Evolutionary conservation across 2,888 invertebrate species (phyloP).

Genomic region (Cheilosia scutellata): DNA sequence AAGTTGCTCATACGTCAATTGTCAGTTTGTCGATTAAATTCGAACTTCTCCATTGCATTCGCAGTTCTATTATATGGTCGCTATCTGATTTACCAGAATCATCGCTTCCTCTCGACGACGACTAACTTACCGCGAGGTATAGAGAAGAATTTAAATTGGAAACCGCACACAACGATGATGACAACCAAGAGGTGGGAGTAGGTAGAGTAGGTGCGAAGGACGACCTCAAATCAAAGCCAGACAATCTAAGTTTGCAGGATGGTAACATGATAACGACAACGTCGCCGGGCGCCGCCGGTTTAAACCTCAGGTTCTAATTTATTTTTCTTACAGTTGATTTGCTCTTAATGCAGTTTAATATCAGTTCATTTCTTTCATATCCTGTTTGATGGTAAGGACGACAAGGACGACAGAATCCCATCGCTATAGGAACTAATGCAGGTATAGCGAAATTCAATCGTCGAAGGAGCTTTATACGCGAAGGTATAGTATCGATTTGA

Average conservation of each 20-base stretch:
- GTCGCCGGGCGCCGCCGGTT: slow-evolving; percentile 13
- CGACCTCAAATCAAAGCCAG: slow-evolving; percentile 56
- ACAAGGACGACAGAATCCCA: slow-evolving; percentile 56
- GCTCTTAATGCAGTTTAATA: slow-evolving; percentile 72
- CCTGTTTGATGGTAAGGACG: slow-evolving; percentile 43
- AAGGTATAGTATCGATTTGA: slow-evolving; percentile 51
- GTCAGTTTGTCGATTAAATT: slow-evolving; percentile 63
- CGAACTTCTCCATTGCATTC: slow-evolving; percentile 41
- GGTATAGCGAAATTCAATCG: slow-evolving; percentile 49
- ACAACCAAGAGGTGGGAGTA: neutral
- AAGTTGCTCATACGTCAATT: slow-evolving; percentile 47
- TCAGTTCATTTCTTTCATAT: slow-evolving; percentile 72
- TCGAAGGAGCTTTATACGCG: neutral
- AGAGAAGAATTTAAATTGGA: slow-evolving; percentile 61
- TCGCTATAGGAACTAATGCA: slow-evolving; percentile 30
- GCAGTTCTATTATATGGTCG: slow-evolving; percentile 56
- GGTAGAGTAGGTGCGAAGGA: neutral
- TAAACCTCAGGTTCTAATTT: slow-evolving; percentile 70
- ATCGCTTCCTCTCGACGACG: slow-evolving; percentile 14
- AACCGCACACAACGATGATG: slow-evolving; percentile 23
- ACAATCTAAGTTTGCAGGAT: slow-evolving; percentile 63
- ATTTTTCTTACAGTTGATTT: slow-evolving; percentile 74
- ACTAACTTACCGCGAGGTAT: slow-evolving; percentile 29
- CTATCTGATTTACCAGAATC: slow-evolving; percentile 53
- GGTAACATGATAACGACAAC: slow-evolving; percentile 11